These are phyloP conservation scores for Chelonus formosanus DNA, from an alignment of 2,888 invertebrate genomes.

Conservation along the genomic window DNA sequence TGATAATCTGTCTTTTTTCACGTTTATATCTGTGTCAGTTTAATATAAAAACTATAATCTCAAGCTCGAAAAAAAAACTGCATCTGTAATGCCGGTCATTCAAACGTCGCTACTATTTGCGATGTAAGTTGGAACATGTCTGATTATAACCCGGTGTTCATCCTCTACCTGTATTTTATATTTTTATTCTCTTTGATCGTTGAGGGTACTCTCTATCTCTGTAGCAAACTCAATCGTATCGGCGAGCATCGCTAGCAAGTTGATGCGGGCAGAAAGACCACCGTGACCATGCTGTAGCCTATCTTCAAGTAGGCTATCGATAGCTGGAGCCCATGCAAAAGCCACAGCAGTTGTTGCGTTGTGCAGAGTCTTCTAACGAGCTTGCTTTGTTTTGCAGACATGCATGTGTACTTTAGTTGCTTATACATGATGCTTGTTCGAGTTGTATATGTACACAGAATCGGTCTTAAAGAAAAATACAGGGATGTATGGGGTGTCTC, in stretches of 20 bases:
- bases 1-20: too few relatives aligned
- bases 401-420: conserved; percentile 47
- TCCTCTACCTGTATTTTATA: conserved; percentile 23
- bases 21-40: too few relatives aligned
- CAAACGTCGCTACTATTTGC: conserved; percentile 9
- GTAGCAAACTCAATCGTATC: conserved; percentile 14
- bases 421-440: conserved; percentile 15
- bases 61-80: too few relatives aligned
- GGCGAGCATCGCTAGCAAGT: conserved; percentile 22
- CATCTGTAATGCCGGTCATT: conserved; percentile 13
- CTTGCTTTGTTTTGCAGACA: conserved; percentile 64
- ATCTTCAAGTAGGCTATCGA: conserved; percentile 10
- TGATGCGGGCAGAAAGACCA: conserved; percentile 39
- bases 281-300: conserved; percentile 49
- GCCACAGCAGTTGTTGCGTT: conserved; percentile 57
- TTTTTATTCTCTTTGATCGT: conserved; percentile 6
- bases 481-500: conserved; percentile 51
- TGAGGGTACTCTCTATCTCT: not conserved
- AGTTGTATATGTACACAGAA: conserved; percentile 15
- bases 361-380: conserved; percentile 61
- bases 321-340: conserved; percentile 5
- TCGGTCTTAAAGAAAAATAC: not conserved
- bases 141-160: conserved; percentile 47
- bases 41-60: too few relatives aligned
- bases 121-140: conserved; percentile 47